Evolutionary conservation across 2,888 invertebrate genomes (phyloP), one percentile per base, ranked within the genome.

Genomic region (Physocephala rufipes): DNA sequence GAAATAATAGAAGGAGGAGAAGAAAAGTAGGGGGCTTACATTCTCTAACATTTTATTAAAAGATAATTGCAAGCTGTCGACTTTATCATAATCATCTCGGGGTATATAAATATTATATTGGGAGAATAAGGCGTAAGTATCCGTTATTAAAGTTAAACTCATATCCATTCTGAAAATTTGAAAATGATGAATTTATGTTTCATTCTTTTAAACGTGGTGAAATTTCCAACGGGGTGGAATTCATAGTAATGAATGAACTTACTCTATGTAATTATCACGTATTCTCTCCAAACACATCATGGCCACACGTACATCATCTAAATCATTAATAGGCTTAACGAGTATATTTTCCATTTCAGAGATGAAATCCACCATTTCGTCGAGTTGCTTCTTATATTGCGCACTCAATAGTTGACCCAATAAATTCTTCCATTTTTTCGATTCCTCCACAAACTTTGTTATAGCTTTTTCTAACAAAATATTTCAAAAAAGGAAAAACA

Each of bases 251-350:
- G n/a, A n/a, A 21, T 21, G 7, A 13, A 12, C 74, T 77, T 79
- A 89, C 85, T 90, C 89, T 78, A 95, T 93, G 79, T 92, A 93
- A 79, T 92, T 91, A 71, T 94, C 91, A 63, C 95, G 88, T 74
- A 96, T 91, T 75, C 89, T 87, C 78, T 90, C 90, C 65, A 95
- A 87, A 74, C 94, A 93, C 78, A 89, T 86, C 95, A 96, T 95
- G 1, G 93, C 93, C 30, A 92, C 84, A 79, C 94, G 90, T 66
- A 93, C 93, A 79, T 93, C 93, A 77, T 93, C 93, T 74, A 93
- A 87, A 84, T 95, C 94, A 78, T 91, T 91, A 36, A 95, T 90
- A 28, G 90, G 90, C 77, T 92, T 91, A 13, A 86, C 83, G 78
- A 94, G 87, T 30, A 91, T 88, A 80, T 92, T 93, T 84, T 91